Base-by-base conservation (phyloP, 2,888 invertebrate genomes). In the Philaethria dido region DNA sequence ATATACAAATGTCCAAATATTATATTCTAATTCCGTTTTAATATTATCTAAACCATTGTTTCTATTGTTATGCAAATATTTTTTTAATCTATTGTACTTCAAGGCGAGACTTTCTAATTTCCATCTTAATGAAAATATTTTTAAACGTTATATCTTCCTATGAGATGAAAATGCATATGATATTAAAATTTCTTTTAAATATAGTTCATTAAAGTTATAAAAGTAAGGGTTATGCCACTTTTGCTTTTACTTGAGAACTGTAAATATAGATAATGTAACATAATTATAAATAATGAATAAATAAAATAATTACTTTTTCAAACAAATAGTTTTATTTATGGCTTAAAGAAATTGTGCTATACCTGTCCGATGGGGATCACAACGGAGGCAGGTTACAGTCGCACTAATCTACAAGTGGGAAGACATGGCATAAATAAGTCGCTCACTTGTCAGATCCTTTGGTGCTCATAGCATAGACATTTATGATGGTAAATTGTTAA, bases 271-370 rank as follows among this genome's bases (percentile, higher is more conserved):
- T 61, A 55, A 22, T 69, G 67, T 72, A 69, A 61, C 72, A 74
- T 71, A 76, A 77, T 76, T 68, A 48, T 22, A 18, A 9, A 16
- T n/a, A 25, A 11, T 52, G 16, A 29, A 52, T 52, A 71, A 86
- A 88, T 81, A 75, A 85, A 89, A 86, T 80, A 84, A 80, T 78
- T 81, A 83, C 82, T 85, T 87, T 88, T 90, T 82, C 77, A 84
- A 87, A 82, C 80, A 84, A 83, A 80, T 74, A 72, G 75, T 89
- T 89, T 89, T 86, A 87, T 88, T 86, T 74, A 72, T 69, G 81
- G 79, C 83, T 85, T 87, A 87, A 77, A 82, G 79, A 81, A 57
- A 80, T 80, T 82, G 85, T 84, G 86, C 88, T 80, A 77, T 72
- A 80, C 80, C 85, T 81, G 84, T 79, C 80, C 80, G 82, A 86